These are phyloP conservation scores for Falco biarmicus DNA, from an alignment of 2,797 vertebrate species.

Conservation along the genomic window DNA sequence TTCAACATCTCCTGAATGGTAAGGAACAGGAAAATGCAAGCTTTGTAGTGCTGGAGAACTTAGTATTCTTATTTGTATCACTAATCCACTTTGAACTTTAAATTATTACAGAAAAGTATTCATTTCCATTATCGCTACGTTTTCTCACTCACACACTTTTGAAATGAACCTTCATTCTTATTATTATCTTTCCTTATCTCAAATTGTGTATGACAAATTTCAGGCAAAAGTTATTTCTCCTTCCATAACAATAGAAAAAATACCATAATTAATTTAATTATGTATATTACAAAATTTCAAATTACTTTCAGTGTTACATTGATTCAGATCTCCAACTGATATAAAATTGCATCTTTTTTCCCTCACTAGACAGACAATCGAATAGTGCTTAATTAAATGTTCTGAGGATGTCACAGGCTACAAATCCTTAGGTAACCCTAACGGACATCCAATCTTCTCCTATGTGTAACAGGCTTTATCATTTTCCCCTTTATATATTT, in stretches of 20 bases:
- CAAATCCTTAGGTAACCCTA: not conserved
- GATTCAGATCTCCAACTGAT: not conserved
- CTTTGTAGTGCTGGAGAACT: not conserved
- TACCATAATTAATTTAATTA: not conserved
- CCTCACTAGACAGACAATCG: not conserved
- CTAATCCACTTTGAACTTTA: not conserved
- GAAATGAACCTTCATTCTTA: not conserved
- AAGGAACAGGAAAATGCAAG: not conserved
- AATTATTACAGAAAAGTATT: not conserved
- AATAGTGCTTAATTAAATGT: not conserved
- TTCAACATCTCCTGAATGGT: not conserved
- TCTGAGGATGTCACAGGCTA: not conserved
- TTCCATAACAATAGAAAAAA: not conserved
- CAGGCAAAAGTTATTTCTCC: not conserved
- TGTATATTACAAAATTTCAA: not conserved
- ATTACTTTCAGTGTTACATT: not conserved
- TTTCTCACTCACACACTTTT: not conserved
- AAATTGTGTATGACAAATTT: not conserved
- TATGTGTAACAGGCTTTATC: not conserved
- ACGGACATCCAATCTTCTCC: not conserved
- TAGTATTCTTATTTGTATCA: not conserved
- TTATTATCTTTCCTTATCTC: not conserved
- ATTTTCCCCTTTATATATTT: not conserved
- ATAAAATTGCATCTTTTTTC: not conserved
- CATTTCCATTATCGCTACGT: not conserved